A percentile compares a stretch with the other conserved stretches of the same genome.
phyloP scores from a whole-genome alignment of 2,888 invertebrate genomes.

The Cyclophora albipunctata region DNA sequence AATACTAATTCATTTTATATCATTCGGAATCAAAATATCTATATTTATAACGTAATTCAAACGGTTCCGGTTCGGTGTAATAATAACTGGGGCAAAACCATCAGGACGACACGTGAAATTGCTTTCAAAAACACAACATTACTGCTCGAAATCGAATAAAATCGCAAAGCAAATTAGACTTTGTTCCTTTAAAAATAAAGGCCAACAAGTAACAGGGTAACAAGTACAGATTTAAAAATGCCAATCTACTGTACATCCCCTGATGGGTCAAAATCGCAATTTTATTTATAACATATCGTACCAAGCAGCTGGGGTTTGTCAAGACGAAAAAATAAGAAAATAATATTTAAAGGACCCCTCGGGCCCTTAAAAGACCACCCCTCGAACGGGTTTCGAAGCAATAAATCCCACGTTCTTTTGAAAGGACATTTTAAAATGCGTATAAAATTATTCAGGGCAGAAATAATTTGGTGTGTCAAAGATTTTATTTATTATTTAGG shows the following conservation, averaged over 20 bases:
- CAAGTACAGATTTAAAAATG: constrained; percentile 15
- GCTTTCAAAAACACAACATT: constrained; percentile 28
- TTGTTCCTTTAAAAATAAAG: constrained; percentile 12
- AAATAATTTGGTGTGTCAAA: constrained; percentile 60
- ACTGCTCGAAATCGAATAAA: constrained; percentile 21
- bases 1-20: too few relatives aligned
- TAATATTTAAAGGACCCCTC: constrained; percentile 48
- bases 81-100: constrained; percentile 71
- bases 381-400: constrained; percentile 67
- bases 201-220: background rate
- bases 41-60: constrained; percentile 5
- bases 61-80: constrained; percentile 60
- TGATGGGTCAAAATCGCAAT: constrained; percentile 74
- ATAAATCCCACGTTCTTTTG: constrained; percentile 73
- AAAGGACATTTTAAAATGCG: constrained; percentile 73
- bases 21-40: too few relatives aligned
- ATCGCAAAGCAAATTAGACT: constrained; percentile 19
- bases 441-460: constrained; percentile 73
- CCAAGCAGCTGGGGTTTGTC: constrained; percentile 71
- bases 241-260: constrained; percentile 57
- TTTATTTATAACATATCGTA: constrained; percentile 72
- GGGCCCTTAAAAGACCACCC: constrained; percentile 52
- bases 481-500: constrained; percentile 54
- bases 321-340: constrained; percentile 68
- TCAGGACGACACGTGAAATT: constrained; percentile 71